Base-by-base conservation (phyloP, 2,113 vertebrate species). In the Psephotus haematonotus region DNA sequence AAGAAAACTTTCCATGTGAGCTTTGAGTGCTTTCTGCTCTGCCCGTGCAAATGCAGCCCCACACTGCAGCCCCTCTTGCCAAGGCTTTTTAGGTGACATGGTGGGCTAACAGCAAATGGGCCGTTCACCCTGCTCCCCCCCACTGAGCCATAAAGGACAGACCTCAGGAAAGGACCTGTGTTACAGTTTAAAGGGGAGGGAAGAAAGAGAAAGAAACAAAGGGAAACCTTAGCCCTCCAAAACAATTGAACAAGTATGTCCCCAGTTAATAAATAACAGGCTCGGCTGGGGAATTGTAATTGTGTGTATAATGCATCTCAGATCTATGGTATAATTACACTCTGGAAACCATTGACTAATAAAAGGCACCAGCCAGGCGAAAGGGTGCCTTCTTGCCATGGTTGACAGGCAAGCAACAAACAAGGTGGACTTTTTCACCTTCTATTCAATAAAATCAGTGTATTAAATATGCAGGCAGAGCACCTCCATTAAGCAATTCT, bases 401-500 rank as follows among this genome's bases (percentile, higher is more conserved):
- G 95, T 93, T 98, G 97, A 98, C 96, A 98, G 96, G 96, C 96
- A 97, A 97, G 97, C 96, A 98, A 98, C 97, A 98, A 98, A 97
- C 98, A 98, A 97, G 93, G 94, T 49, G 37, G 96, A 98, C 95
- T 98, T 98, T 98, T 98, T 97, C 97, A 97, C 97, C 91, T 97
- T 97, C 97, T 98, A 98, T 98, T 98, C 98, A 98, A 98, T 98
- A 98, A 98, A 98, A 97, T 95, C 96, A 95, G 94, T 96, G 96
- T 97, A 98, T 98, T 98, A 98, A 98, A 98, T 97, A 98, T 98
- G 97, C 98, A 97, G 88, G 88, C 95, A 97, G 92, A 97, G 95
- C 87, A 95, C 95, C 96, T 97, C 96, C 96, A 98, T 97, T 98
- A 97, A 97, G 96, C 95, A 97, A 97, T 96, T 97, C 95, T 90